A percentile compares a stretch with the other conserved stretches of the same genome.
Evolutionary conservation across 2,888 invertebrate genomes (phyloP).

Genomic region (Desoria tigrina): DNA sequence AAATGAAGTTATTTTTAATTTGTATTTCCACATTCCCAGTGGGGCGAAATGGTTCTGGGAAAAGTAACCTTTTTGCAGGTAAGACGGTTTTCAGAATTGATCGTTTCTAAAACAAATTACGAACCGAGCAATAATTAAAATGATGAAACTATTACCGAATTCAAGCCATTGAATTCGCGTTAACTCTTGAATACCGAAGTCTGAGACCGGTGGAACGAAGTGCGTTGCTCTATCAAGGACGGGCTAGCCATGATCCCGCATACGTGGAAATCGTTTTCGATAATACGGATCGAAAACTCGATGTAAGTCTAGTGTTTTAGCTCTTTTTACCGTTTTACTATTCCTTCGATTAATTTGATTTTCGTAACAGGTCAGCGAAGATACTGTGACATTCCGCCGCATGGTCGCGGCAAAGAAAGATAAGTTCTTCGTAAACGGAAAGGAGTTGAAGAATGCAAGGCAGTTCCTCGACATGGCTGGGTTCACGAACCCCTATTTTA

Average conservation of each 20-base stretch:
- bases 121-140: neutral
- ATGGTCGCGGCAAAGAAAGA: constrained; percentile 36
- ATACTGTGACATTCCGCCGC: constrained; percentile 36
- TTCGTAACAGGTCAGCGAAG: constrained; percentile 21
- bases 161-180: constrained; percentile 41
- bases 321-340: neutral
- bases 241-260: constrained; percentile 13
- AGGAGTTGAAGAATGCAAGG: constrained; percentile 30
- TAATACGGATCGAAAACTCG: constrained; percentile 37
- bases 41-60: constrained; percentile 43
- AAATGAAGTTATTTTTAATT: too few species aligned
- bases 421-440: constrained; percentile 35
- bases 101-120: neutral
- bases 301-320: constrained; percentile 17
- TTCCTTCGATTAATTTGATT: constrained; percentile 8
- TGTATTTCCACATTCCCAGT: too few species aligned
- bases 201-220: constrained; percentile 20
- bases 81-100: neutral
- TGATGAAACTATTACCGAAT: too few species aligned
- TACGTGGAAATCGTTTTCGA: constrained; percentile 47
- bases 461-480: constrained; percentile 43
- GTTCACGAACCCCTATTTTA: constrained; percentile 45
- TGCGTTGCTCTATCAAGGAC: constrained; percentile 29
- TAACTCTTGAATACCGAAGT: constrained; percentile 31
- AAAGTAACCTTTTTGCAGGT: constrained; percentile 44